These are phyloP conservation scores for Nyctalus aviator DNA, from an alignment of 2,797 vertebrate species.

Conservation along the genomic window DNA sequence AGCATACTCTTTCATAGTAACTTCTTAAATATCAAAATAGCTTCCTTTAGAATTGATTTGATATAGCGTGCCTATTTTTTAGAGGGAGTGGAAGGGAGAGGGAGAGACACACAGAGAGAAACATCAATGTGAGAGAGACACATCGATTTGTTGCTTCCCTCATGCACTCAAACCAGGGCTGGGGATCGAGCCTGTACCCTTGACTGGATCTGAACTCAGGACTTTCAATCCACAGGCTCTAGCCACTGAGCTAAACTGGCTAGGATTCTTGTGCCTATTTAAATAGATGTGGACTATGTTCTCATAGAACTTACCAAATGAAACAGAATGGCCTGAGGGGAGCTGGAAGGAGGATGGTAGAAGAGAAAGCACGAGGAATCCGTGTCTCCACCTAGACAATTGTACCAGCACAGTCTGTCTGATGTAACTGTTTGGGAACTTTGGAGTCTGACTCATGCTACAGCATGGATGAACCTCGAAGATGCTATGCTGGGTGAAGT, in stretches of 20 bases:
- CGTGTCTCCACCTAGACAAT: background rate
- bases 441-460: background rate
- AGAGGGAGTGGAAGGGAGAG: too few species aligned
- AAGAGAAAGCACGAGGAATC: background rate
- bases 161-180: too few species aligned
- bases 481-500: background rate
- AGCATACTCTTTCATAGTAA: background rate
- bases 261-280: background rate
- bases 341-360: background rate
- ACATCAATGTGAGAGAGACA: too few species aligned
- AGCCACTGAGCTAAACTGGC: too few species aligned
- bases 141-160: too few species aligned
- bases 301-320: background rate
- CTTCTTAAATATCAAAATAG: slow-evolving; percentile 30
- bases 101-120: too few species aligned
- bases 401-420: background rate
- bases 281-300: background rate
- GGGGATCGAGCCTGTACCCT: too few species aligned
- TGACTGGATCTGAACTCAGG: too few species aligned
- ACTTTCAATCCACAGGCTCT: too few species aligned
- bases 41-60: background rate
- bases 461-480: background rate
- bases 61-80: background rate
- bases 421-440: background rate
- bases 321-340: too few species aligned